A percentile compares a stretch with the other conserved stretches of the same genome.
These are phyloP conservation scores for Iguana delicatissima DNA, from an alignment of 2,797 vertebrate genomes.

Conservation along the genomic window DNA sequence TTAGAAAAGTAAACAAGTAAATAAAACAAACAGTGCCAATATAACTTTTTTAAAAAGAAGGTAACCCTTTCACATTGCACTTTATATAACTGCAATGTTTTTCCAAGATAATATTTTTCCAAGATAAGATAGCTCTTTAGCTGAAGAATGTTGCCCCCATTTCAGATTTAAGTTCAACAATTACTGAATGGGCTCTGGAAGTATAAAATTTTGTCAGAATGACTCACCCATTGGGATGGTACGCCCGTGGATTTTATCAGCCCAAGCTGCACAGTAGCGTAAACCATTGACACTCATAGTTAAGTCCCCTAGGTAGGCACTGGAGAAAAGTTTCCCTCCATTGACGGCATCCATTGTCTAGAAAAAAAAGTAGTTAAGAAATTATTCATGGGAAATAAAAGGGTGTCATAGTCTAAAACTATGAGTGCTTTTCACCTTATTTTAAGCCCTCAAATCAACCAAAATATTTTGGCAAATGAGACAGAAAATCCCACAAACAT, in stretches of 20 bases:
- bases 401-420: not conserved
- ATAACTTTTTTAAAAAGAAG: not conserved
- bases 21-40: not conserved
- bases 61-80: not conserved
- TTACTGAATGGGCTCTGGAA: not conserved
- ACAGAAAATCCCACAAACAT: not conserved
- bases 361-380: conserved; percentile 35
- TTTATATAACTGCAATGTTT: not conserved
- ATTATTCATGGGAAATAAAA: conserved; percentile 22
- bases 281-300: conserved; percentile 83
- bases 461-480: not conserved
- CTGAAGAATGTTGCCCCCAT: not conserved
- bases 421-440: not conserved
- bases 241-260: conserved; percentile 90
- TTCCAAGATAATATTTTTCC: conserved; percentile 1
- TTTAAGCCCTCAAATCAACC: not conserved
- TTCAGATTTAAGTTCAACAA: not conserved
- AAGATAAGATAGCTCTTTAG: not conserved
- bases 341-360: conserved; percentile 89
- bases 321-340: conserved; percentile 87
- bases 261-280: conserved; percentile 89
- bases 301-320: conserved; percentile 85
- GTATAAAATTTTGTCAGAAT: not conserved
- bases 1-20: conserved; percentile 2
- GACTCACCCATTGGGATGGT: conserved; percentile 89